Percentiles rank a stretch among this genome's conserved stretches.
These are phyloP conservation scores for Sebastes diaconus DNA, from an alignment of 2,797 vertebrate species.

Conservation along the genomic window DNA sequence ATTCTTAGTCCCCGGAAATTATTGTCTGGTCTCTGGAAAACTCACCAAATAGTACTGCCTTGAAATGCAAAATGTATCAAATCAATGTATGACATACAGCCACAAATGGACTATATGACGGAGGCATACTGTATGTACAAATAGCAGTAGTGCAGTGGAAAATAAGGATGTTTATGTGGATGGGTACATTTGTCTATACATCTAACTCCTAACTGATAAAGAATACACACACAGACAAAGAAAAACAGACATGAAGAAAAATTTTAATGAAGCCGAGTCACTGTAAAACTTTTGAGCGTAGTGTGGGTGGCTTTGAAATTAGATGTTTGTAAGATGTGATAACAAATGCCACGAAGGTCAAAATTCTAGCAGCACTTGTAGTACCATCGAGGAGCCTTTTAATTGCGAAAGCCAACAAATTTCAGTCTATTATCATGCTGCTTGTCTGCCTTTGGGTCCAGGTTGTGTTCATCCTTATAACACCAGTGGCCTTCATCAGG, in stretches of 20 bases:
- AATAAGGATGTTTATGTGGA: background rate
- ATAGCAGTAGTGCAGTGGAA: background rate
- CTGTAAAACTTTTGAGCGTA: background rate
- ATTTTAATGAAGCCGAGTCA: background rate
- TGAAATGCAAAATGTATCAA: conserved; percentile 10
- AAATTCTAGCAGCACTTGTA: background rate
- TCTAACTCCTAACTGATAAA: background rate
- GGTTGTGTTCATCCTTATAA: background rate
- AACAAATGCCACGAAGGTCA: background rate
- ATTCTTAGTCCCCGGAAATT: background rate
- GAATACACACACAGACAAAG: background rate
- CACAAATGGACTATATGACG: background rate
- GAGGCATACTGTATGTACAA: background rate
- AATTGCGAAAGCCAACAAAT: background rate
- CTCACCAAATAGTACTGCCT: background rate
- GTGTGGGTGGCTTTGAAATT: background rate
- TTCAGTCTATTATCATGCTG: background rate
- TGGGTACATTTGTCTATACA: background rate
- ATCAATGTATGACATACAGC: background rate
- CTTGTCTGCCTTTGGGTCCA: background rate
- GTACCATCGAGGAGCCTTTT: background rate
- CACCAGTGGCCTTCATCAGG: background rate
- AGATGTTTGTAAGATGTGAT: background rate
- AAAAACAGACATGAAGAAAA: background rate
- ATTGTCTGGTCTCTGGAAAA: background rate